Evolutionary conservation across 2,888 invertebrate species (phyloP), one percentile per base, ranked within the genome.

Genomic region (Drosophila paranaensis): DNA sequence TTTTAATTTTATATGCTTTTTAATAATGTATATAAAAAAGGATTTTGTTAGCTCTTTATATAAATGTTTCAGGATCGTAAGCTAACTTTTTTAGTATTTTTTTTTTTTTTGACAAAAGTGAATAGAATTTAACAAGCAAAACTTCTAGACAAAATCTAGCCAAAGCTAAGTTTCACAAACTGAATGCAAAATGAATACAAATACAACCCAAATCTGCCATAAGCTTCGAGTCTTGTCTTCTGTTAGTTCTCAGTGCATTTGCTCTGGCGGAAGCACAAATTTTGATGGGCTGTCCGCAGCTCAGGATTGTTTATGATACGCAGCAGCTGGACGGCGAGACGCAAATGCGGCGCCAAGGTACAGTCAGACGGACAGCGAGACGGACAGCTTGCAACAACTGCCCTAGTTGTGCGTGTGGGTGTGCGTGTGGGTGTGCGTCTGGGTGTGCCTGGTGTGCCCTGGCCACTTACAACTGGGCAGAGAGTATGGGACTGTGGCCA

Each of bases 241-340:
- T 20, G n/a, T 35, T 43, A 35, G 6, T n/a, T 56, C 14, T 43
- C 20, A 20, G 56, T 57, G 35, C 16, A 6, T n/a, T 16, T 27
- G 11, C 25, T 16, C 25, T 27, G 57, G 57, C 57, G 57, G 57
- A 45, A 57, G 37, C 57, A 56, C 37, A 46, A 39, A 27, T 27
- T 46, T 42, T 62, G 51, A 63, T 56, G 20, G 58, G 61, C 55
- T 65, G 54, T n/a, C 39, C 51, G 79, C 20, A 67, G 79, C 77
- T 65, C 85, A 81, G 69, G 33, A 48, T 55, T 76, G 82, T 82
- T 79, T 69, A 75, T 72, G 88, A 69, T 75, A 70, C 51, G 40
- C 42, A 30, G 25, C 37, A 42, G 50, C 57, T 8, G 10, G 27
- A n/a, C 16, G 14, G 45, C 20, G 50, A 55, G n/a, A 4, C 9